Conservation (phyloP, 2,888 invertebrate genomes). For the Formica aserva region DNA sequence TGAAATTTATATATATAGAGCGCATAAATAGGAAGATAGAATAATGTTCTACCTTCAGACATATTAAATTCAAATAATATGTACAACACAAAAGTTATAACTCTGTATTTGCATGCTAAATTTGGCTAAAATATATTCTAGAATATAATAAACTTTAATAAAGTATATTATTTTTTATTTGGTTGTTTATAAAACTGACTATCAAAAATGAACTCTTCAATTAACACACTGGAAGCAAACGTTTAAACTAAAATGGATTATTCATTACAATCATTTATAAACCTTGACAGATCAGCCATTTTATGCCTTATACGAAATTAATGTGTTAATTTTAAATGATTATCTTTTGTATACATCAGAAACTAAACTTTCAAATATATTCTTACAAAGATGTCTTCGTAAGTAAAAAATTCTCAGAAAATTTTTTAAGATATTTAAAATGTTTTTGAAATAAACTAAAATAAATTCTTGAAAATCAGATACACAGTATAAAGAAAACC, state of each 20-base stretch:
- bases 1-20: slow-evolving; percentile 8
- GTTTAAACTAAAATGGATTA: slow-evolving; percentile 2
- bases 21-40: slow-evolving; percentile 17
- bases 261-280: slow-evolving; percentile 19
- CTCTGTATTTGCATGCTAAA: background rate
- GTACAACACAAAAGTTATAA: slow-evolving; percentile 20
- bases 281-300: background rate
- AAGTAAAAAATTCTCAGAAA: slow-evolving; percentile 7
- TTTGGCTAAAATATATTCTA: slow-evolving; percentile 17
- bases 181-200: slow-evolving; percentile 27
- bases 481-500: background rate
- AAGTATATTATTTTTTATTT: slow-evolving; percentile 39
- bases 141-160: slow-evolving; percentile 36
- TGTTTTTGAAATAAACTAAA: background rate
- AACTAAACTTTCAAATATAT: background rate
- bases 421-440: slow-evolving; percentile 6
- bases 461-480: background rate
- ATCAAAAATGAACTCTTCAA: background rate
- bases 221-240: background rate
- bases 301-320: background rate
- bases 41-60: slow-evolving; percentile 1
- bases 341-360: background rate
- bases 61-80: slow-evolving; percentile 40
- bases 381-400: background rate
- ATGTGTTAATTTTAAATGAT: slow-evolving; percentile 21